A percentile compares a stretch with the other conserved stretches of the same genome.
These are phyloP conservation scores for Liasis olivaceus DNA, from an alignment of 2,797 vertebrate species.

Conservation along the genomic window DNA sequence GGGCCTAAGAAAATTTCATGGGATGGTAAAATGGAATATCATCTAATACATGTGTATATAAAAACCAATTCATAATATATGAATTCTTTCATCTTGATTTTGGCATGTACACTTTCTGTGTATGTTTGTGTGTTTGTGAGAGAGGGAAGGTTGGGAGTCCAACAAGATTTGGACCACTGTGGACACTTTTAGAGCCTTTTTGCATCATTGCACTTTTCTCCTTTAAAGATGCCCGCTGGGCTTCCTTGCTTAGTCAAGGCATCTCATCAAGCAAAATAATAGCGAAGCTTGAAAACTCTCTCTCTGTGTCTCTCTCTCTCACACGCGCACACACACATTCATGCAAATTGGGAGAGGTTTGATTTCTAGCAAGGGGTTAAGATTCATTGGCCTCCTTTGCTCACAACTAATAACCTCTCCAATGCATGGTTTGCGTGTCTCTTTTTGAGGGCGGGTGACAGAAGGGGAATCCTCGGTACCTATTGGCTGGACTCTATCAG, in stretches of 20 bases:
- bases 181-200: not conserved
- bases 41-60: not conserved
- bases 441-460: conserved; percentile 67
- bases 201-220: not conserved
- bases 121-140: too few relatives aligned
- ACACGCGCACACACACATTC: not conserved
- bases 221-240: not conserved
- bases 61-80: not conserved
- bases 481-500: conserved; percentile 74
- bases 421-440: conserved; percentile 57
- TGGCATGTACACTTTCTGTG: not conserved
- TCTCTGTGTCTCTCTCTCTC: not conserved
- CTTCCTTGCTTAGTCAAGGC: not conserved
- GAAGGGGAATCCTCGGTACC: conserved; percentile 67
- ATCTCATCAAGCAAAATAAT: not conserved
- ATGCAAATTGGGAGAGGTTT: not conserved
- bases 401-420: conserved; percentile 63
- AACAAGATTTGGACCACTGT: not conserved
- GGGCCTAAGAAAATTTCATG: too few relatives aligned
- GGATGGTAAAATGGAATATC: not conserved
- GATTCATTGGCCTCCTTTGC: conserved; percentile 59
- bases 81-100: not conserved
- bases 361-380: conserved; percentile 55
- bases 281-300: not conserved
- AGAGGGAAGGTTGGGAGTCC: not conserved